Evolutionary conservation across 2,888 invertebrate genomes (phyloP).

Genomic region (Torymus tubicola): DNA sequence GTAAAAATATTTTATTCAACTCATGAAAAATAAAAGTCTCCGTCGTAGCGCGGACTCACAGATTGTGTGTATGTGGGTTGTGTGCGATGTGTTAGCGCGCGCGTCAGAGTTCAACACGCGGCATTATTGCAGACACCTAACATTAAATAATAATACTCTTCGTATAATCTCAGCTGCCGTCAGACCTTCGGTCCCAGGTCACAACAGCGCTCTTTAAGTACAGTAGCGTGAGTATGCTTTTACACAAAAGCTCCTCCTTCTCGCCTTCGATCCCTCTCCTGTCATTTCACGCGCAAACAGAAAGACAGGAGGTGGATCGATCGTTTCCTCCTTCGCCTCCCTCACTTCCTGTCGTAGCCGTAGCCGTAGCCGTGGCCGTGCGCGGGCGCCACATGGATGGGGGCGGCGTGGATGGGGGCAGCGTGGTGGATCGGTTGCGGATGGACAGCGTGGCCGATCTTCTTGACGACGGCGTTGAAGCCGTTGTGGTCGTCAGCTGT

Average conservation of each 20-base stretch:
- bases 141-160: conserved; percentile 52
- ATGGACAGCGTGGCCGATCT: conserved; percentile 71
- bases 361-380: conserved; percentile 25
- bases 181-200: too few species aligned
- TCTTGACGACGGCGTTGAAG: conserved; percentile 74
- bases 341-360: conserved; percentile 50
- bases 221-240: neutral
- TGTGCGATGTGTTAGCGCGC: neutral
- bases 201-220: conserved; percentile 1
- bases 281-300: too few species aligned
- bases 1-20: conserved; percentile 57
- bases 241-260: neutral
- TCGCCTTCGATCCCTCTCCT: neutral
- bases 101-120: neutral
- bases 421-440: conserved; percentile 63
- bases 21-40: conserved; percentile 25
- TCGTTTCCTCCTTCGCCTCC: too few species aligned
- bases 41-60: too few species aligned
- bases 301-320: too few species aligned
- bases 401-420: conserved; percentile 13
- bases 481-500: conserved; percentile 74
- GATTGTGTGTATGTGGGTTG: too few species aligned
- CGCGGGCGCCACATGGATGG: conserved; percentile 25
- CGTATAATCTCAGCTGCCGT: conserved; percentile 6
- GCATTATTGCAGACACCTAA: neutral